phyloP scores from a whole-genome alignment of 2,888 invertebrate genomes.

The Orthonevra nobilis region DNA sequence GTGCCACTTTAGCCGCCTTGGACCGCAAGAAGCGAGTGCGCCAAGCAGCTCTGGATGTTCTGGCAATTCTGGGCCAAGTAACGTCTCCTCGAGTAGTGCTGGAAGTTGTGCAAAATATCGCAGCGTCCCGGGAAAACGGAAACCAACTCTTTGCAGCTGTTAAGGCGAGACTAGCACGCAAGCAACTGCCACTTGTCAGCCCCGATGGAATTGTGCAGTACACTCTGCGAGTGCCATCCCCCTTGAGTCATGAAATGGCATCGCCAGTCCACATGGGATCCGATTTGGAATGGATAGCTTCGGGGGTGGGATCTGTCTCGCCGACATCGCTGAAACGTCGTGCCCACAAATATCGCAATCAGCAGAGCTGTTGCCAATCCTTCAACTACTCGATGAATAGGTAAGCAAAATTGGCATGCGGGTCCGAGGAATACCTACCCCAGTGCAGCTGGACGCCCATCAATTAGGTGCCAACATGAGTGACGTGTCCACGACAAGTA shows the following conservation, averaged over 20 bases:
- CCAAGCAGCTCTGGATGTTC: conserved; percentile 89
- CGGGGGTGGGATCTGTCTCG: conserved; percentile 83
- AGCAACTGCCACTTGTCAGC: conserved; percentile 86
- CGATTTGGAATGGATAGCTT: conserved; percentile 89
- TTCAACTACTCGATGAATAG: conserved; percentile 60
- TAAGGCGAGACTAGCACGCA: conserved; percentile 87
- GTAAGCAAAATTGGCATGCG: conserved; percentile 47
- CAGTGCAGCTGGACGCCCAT: conserved; percentile 45
- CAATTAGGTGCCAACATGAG: conserved; percentile 58
- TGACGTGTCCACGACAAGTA: conserved; percentile 48
- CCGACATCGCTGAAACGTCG: conserved; percentile 80
- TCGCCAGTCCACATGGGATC: conserved; percentile 81
- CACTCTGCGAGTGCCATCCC: conserved; percentile 83
- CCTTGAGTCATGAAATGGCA: conserved; percentile 73
- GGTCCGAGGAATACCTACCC: conserved; percentile 13
- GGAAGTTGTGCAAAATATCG: conserved; percentile 83
- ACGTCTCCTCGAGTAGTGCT: conserved; percentile 84
- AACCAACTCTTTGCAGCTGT: conserved; percentile 84
- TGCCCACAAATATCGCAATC: conserved; percentile 71
- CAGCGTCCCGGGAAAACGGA: conserved; percentile 80
- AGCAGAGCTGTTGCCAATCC: conserved; percentile 71
- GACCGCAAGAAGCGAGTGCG: conserved; percentile 87
- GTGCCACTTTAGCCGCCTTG: conserved; percentile 79
- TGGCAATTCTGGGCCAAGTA: conserved; percentile 89
- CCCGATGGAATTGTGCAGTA: conserved; percentile 88